phyloP scores from a whole-genome alignment of 2,888 invertebrate species.

The Drosophila mettleri region DNA sequence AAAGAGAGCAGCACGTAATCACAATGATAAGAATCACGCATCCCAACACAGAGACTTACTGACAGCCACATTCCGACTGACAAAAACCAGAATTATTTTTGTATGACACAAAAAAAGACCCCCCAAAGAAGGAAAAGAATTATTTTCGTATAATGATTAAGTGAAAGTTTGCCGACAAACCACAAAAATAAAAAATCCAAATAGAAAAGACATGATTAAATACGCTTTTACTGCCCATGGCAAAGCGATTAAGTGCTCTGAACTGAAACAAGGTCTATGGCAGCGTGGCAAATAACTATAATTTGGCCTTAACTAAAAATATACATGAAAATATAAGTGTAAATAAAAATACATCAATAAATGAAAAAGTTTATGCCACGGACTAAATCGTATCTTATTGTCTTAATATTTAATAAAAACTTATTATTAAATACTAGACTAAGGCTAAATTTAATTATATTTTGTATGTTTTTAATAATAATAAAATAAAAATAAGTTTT shows the following conservation, averaged over 20 bases:
- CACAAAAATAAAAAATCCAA: neutral
- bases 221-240: slow-evolving; percentile 14
- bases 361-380: neutral
- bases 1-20: slow-evolving; percentile 73
- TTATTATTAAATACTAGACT: too few relatives aligned
- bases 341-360: neutral
- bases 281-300: neutral
- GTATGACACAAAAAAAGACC: slow-evolving; percentile 25
- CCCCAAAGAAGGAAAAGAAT: slow-evolving; percentile 3
- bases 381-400: too few relatives aligned
- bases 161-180: slow-evolving; percentile 44
- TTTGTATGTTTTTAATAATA: too few relatives aligned
- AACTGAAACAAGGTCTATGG: neutral
- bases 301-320: neutral
- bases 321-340: neutral
- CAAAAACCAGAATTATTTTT: slow-evolving; percentile 53
- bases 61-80: slow-evolving; percentile 37
- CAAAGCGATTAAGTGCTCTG: neutral
- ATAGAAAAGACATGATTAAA: slow-evolving; percentile 8
- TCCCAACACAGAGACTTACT: slow-evolving; percentile 52
- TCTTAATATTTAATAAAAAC: too few relatives aligned
- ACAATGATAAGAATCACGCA: slow-evolving; percentile 75
- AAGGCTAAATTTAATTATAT: too few relatives aligned
- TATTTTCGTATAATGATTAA: slow-evolving; percentile 60
- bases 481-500: too few relatives aligned